A percentile compares a stretch with the other conserved stretches of the same genome.
Conservation (phyloP, 92 coral and sea anemone species). For the Porites divaricata region DNA sequence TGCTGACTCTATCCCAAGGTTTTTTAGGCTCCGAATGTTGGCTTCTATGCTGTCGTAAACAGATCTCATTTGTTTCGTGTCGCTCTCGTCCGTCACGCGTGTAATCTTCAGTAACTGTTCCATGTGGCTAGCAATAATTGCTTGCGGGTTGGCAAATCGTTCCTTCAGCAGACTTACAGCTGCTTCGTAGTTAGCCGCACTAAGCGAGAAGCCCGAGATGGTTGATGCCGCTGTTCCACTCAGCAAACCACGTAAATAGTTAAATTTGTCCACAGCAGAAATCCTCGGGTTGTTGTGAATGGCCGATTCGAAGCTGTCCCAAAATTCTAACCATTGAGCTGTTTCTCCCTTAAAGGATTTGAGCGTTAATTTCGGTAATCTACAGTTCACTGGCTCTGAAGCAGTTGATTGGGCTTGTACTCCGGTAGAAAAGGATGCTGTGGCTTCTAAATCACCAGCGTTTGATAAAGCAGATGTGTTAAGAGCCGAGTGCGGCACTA, state of each 20-base stretch:
- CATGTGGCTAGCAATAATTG: slow-evolving; percentile 57
- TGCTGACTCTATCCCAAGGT: slow-evolving; percentile 35
- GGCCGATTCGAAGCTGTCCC: slow-evolving; percentile 57
- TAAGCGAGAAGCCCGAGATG: slow-evolving; percentile 39
- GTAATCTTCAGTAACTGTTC: slow-evolving; percentile 46
- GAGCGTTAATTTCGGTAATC: background rate
- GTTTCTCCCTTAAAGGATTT: slow-evolving; percentile 17
- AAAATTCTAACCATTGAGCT: slow-evolving; percentile 32
- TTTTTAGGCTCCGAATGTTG: slow-evolving; percentile 54
- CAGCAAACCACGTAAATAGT: slow-evolving; percentile 25
- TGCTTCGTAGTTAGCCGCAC: slow-evolving; percentile 33
- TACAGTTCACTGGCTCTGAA: background rate
- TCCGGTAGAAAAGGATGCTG: background rate
- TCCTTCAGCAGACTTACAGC: slow-evolving; percentile 40
- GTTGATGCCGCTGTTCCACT: slow-evolving; percentile 43
- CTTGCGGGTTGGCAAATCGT: slow-evolving; percentile 56
- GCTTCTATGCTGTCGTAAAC: slow-evolving; percentile 45
- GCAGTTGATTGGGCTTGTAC: background rate
- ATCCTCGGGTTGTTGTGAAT: slow-evolving; percentile 31
- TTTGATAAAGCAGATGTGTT: background rate
- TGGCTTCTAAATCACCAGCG: background rate
- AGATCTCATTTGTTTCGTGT: slow-evolving; percentile 24
- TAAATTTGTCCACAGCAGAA: slow-evolving; percentile 38
- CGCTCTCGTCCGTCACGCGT: slow-evolving; percentile 1
- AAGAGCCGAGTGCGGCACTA: background rate